These are phyloP conservation scores for Procambarus clarkii DNA, from an alignment of 1,140 invertebrate genomes.

Conservation along the genomic window DNA sequence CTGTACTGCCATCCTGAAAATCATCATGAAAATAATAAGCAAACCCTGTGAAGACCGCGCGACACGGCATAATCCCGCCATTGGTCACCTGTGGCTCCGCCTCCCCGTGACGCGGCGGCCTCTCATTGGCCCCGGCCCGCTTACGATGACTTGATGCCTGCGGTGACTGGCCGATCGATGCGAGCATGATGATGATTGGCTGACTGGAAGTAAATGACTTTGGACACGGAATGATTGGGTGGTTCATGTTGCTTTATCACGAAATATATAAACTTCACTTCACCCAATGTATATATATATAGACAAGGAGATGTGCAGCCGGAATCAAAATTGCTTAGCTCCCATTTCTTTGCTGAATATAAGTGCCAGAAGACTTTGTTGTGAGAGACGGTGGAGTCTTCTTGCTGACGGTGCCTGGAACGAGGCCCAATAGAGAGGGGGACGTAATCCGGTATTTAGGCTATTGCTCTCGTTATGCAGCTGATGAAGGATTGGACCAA, in stretches of 20 bases:
- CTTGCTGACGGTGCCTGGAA: too few species aligned
- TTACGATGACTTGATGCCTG: constrained; percentile 61
- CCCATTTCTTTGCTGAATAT: too few species aligned
- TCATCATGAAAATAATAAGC: constrained; percentile 69
- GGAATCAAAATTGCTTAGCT: too few species aligned
- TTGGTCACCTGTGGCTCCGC: constrained; percentile 49
- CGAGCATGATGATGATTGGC: constrained; percentile 61
- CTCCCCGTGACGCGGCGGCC: constrained; percentile 45
- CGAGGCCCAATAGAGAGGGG: too few species aligned
- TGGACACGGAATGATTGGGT: constrained; percentile 65
- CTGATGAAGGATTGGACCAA: too few species aligned
- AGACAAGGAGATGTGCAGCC: neutral
- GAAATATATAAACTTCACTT: constrained; percentile 48
- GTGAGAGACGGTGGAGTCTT: too few species aligned
- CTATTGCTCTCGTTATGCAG: too few species aligned
- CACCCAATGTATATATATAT: constrained; percentile 38
- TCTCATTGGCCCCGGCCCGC: constrained; percentile 38
- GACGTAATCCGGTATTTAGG: too few species aligned
- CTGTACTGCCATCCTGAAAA: constrained; percentile 49
- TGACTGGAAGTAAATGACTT: constrained; percentile 65
- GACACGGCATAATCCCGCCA: constrained; percentile 63
- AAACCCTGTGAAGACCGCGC: constrained; percentile 25
- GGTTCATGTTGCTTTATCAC: constrained; percentile 61
- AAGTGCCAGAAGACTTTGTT: too few species aligned
- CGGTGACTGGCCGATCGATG: constrained; percentile 67